A percentile compares a stretch with the other conserved stretches of the same genome.
Conservation (phyloP, 2,888 invertebrate species). For the Drosophila melanosoma region DNA sequence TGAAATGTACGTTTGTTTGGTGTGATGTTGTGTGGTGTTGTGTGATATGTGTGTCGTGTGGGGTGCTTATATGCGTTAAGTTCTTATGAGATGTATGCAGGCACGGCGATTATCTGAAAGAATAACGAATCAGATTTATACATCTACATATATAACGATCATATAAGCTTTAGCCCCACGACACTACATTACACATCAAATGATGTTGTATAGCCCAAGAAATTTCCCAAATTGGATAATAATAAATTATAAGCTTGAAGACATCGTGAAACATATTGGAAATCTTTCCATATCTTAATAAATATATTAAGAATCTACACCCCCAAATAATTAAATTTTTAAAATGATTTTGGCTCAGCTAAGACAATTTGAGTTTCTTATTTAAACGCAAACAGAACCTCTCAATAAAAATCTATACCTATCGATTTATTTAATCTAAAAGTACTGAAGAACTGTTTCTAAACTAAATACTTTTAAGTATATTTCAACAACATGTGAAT, state of each 20-base stretch:
- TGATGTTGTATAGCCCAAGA: background rate
- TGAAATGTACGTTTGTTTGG: slow-evolving; percentile 10
- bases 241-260: background rate
- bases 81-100: slow-evolving; percentile 75
- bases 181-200: slow-evolving; percentile 8
- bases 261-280: background rate
- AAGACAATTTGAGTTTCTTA: background rate
- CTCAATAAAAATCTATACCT: background rate
- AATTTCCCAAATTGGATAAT: background rate
- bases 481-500: background rate
- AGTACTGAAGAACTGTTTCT: background rate
- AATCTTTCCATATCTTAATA: background rate
- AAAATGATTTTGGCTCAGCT: background rate
- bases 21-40: slow-evolving; percentile 5
- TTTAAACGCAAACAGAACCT: background rate
- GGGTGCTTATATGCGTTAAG: slow-evolving; percentile 21
- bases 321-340: background rate
- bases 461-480: background rate
- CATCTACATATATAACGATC: slow-evolving; percentile 43
- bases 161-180: slow-evolving; percentile 11
- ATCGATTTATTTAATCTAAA: background rate
- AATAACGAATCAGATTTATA: slow-evolving; percentile 72
- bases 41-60: slow-evolving; percentile 13
- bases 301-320: background rate
- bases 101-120: slow-evolving; percentile 75